These are phyloP conservation scores for Cataglyphis livida DNA, from an alignment of 2,888 invertebrate species.

Conservation along the genomic window DNA sequence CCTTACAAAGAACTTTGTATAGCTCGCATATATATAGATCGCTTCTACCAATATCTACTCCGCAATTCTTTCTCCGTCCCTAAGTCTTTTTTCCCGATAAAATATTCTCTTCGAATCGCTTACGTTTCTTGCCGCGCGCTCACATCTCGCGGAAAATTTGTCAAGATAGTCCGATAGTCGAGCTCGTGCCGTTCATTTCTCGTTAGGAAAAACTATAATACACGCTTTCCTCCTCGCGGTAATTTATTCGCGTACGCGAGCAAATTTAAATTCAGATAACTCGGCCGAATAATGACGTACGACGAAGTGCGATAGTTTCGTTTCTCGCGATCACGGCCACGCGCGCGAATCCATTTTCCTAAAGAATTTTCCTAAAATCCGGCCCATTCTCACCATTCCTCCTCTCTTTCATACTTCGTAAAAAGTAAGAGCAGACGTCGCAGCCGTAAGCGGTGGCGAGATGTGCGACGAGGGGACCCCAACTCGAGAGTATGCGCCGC, in stretches of 20 bases:
- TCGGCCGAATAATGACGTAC: slow-evolving; percentile 33
- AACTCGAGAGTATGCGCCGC: not conserved
- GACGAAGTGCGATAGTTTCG: not conserved
- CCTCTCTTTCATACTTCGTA: slow-evolving; percentile 43
- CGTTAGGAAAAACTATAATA: slow-evolving; percentile 27
- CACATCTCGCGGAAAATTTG: slow-evolving; percentile 11
- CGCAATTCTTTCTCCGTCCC: slow-evolving; percentile 1
- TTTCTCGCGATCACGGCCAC: slow-evolving; percentile 7
- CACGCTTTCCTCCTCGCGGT: not conserved
- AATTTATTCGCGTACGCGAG: slow-evolving; percentile 38
- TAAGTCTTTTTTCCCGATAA: slow-evolving; percentile 35
- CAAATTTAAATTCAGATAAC: slow-evolving; percentile 46
- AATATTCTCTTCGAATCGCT: slow-evolving; percentile 42
- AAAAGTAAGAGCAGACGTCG: slow-evolving; percentile 39
- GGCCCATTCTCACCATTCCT: slow-evolving; percentile 21
- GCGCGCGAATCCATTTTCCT: slow-evolving; percentile 22
- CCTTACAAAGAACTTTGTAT: slow-evolving; percentile 10
- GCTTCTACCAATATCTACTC: slow-evolving; percentile 21
- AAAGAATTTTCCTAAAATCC: slow-evolving; percentile 23
- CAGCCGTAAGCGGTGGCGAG: not conserved
- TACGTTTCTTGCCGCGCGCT: slow-evolving; percentile 6
- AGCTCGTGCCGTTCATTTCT: slow-evolving; percentile 7
- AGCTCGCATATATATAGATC: not conserved
- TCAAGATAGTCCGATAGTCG: not conserved
- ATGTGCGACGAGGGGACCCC: not conserved